phyloP scores from a whole-genome alignment of 2,113 vertebrate genomes.

The Heloderma charlesbogerti region DNA sequence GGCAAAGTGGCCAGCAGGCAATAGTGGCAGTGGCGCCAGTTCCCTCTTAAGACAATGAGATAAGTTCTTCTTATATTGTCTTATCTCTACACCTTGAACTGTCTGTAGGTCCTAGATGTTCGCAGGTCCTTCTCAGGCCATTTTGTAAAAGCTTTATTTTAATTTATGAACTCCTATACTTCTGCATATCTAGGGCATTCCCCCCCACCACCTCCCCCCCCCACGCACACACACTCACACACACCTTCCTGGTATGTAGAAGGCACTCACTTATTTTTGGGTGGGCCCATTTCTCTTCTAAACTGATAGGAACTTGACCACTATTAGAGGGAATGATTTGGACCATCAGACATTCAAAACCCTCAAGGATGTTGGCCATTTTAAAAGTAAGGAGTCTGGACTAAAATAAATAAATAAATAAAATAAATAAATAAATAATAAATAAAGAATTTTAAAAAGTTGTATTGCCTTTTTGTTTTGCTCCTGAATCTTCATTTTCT shows the following conservation, averaged over 20 bases:
- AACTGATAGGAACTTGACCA: neutral
- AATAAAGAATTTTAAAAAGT: neutral
- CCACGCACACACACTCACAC: too few relatives aligned
- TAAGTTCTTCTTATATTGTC: too few relatives aligned
- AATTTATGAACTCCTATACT: neutral
- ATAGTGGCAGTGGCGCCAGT: too few relatives aligned
- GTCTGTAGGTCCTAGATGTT: neutral
- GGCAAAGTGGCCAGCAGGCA: too few relatives aligned
- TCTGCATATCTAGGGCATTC: neutral
- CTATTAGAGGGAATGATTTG: neutral
- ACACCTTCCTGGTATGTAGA: neutral
- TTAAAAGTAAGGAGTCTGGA: neutral
- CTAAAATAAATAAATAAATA: neutral
- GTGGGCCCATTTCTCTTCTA: neutral
- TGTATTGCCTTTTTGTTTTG: neutral
- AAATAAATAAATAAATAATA: too few relatives aligned
- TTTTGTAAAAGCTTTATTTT: neutral
- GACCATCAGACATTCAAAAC: too few relatives aligned
- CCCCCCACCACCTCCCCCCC: too few relatives aligned
- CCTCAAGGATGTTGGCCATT: neutral
- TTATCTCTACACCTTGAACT: neutral
- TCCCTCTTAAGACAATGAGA: too few relatives aligned
- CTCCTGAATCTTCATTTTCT: neutral
- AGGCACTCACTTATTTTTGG: neutral
- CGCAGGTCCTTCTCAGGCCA: neutral